These are phyloP conservation scores for Serrognathus titanus DNA, from an alignment of 2,888 invertebrate species.

Conservation along the genomic window DNA sequence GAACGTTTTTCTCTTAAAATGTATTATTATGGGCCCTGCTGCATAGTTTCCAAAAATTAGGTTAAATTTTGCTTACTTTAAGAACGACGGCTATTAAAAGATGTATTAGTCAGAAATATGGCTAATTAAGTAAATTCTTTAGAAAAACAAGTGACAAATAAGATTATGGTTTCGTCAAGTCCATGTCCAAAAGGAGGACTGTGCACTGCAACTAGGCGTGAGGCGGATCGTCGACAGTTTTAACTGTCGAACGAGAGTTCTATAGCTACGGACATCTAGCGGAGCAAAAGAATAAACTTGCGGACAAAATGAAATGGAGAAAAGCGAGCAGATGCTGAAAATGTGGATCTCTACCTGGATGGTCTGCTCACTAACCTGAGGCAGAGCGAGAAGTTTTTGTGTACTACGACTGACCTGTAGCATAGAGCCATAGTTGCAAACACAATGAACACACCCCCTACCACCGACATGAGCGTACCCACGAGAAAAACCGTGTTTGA, in stretches of 20 bases:
- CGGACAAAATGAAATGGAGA: constrained; percentile 14
- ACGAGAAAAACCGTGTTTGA: constrained; percentile 97
- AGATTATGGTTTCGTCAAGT: constrained; percentile 12
- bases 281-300: constrained; percentile 33
- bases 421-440: constrained; percentile 98
- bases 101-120: too few species aligned
- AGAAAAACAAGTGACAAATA: background rate
- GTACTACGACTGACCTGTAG: constrained; percentile 99
- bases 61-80: too few species aligned
- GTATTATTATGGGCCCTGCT: too few species aligned
- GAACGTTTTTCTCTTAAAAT: too few species aligned
- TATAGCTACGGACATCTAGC: constrained; percentile 41
- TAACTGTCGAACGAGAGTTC: constrained; percentile 5
- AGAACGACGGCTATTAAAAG: too few species aligned
- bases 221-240: constrained; percentile 11
- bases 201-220: constrained; percentile 25
- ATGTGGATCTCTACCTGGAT: constrained; percentile 63
- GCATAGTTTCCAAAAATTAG: too few species aligned
- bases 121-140: too few species aligned
- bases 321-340: constrained; percentile 44
- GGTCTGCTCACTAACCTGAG: constrained; percentile 96
- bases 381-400: constrained; percentile 98
- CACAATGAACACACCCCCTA: constrained; percentile 98
- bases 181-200: constrained; percentile 8
- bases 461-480: constrained; percentile 97